Evolutionary conservation across 2,888 invertebrate species (phyloP), one percentile per base, ranked within the genome.

Genomic region (Helicoverpa assulta): DNA sequence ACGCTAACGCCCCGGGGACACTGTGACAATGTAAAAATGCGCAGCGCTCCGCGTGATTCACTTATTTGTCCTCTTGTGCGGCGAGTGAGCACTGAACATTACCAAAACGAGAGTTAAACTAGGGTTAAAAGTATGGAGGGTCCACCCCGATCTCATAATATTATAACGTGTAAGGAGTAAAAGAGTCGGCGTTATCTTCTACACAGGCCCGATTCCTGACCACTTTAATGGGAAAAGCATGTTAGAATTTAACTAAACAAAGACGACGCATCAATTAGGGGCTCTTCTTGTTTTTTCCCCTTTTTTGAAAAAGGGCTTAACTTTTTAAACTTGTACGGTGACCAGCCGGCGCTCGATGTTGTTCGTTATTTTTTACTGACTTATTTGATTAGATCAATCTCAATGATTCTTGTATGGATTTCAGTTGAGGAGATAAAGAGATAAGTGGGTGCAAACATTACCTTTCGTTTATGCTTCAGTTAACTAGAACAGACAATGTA

Each of bases 211-310:
- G 93, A 94, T 93, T 94, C 93, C 94, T 94, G 94, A 93, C 94
- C 95, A 94, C 93, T 95, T 95, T 96, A 96, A 96, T 96, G 96
- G 96, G 95, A 95, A 95, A 96, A 96, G 91, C 96, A 95, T 96
- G 96, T 96, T 95, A 94, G 95, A 96, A 95, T 96, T 95, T 95
- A 96, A 94, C 96, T 96, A 95, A 96, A 95, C 95, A 95, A 95
- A 96, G 95, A 94, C 95, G 94, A 96, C 95, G 95, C 96, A 96
- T 96, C 96, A 96, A 96, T 96, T 96, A 96, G 95, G 92, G 92
- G 87, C 90, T 90, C 88, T 89, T 88, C 88, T 91, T 86, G 78
- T 81, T 91, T 91, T 94, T 91, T 86, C 84, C 76, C 84, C 83
- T 87, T 88, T 89, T 90, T 87, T 85, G 83, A 91, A 94, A 93